These are phyloP conservation scores for Drosophila engyochracea DNA, from an alignment of 2,888 invertebrate genomes.

Conservation along the genomic window DNA sequence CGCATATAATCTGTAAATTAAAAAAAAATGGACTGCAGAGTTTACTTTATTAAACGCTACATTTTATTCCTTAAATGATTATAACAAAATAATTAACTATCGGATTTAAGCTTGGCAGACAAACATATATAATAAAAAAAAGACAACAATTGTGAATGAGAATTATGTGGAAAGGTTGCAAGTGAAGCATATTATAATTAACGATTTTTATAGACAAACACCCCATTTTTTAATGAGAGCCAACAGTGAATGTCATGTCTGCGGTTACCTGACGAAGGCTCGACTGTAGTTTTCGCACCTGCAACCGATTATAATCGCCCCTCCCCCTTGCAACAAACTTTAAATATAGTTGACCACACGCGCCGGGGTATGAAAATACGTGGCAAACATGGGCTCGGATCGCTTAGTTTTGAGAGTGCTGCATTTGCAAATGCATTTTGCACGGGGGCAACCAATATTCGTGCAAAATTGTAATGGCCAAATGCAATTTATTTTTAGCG, in stretches of 20 bases:
- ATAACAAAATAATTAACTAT: background rate
- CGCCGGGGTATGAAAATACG: conserved; percentile 18
- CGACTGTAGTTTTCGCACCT: conserved; percentile 61
- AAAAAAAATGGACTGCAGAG: background rate
- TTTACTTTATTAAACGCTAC: background rate
- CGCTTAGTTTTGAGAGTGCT: conserved; percentile 53
- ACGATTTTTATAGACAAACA: conserved; percentile 6
- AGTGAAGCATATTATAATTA: conserved; percentile 9
- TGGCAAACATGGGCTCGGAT: conserved; percentile 21
- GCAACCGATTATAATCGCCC: conserved; percentile 53
- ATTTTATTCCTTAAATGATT: background rate
- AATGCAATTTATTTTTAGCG: conserved; percentile 73
- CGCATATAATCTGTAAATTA: conserved; percentile 23
- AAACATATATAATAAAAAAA: conserved; percentile 1
- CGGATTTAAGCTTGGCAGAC: background rate
- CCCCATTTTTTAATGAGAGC: background rate
- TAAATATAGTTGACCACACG: conserved; percentile 54
- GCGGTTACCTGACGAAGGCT: conserved; percentile 51
- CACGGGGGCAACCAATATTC: conserved; percentile 10
- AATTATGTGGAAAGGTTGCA: conserved; percentile 4
- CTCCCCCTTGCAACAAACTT: conserved; percentile 8
- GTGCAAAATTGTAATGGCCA: conserved; percentile 56
- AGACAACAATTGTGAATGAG: conserved; percentile 1
- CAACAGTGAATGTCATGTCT: conserved; percentile 35
- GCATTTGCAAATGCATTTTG: conserved; percentile 10